Evolutionary conservation across 2,888 invertebrate species (phyloP), one percentile per base, ranked within the genome.

Genomic region (Acleris laterana): DNA sequence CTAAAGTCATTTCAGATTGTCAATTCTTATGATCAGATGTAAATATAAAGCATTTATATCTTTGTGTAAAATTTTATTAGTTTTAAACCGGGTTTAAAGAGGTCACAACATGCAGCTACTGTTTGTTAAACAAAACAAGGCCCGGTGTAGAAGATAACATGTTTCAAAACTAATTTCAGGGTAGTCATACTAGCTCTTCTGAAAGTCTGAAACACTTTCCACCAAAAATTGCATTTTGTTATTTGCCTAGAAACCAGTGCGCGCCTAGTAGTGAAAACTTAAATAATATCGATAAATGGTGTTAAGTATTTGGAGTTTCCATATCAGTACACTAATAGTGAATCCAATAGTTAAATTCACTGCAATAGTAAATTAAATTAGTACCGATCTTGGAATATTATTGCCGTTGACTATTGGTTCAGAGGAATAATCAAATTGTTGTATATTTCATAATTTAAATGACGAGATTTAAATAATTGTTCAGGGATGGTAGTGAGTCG

Each of bases 391-490:
- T 60, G 50, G 53, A 50, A 53, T 55, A 58, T 38, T 38, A 28
- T 52, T 55, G 28, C 48, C 42, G 49, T 63, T 46, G 22, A 56
- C 56, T 53, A 38, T 42, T 20, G 42, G 63, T 64, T 64, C 59
- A 49, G 42, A 53, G 9, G 9, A 13, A 20, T 63, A 65, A 65
- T 61, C 44, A 61, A 61, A 49, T 65, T 53, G 65, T 65, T 65
- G 65, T 65, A 65, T 61, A 65, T 65, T 65, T 65, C 60, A 65
- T 61, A 65, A 56, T 28, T 65, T 65, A 38, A 60, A 60, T 65
- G 64, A 65, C 55, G 55, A 50, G 65, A 61, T 65, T 65, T 61
- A 44, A 65, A 51, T 53, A 55, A 60, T 52, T 50, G 20, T 60
- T 56, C 42, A 53, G 48, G 55, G 20, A 11, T 28, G 1, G 25